Conservation (phyloP, 2,797 vertebrate species). For the Todus mexicanus region DNA sequence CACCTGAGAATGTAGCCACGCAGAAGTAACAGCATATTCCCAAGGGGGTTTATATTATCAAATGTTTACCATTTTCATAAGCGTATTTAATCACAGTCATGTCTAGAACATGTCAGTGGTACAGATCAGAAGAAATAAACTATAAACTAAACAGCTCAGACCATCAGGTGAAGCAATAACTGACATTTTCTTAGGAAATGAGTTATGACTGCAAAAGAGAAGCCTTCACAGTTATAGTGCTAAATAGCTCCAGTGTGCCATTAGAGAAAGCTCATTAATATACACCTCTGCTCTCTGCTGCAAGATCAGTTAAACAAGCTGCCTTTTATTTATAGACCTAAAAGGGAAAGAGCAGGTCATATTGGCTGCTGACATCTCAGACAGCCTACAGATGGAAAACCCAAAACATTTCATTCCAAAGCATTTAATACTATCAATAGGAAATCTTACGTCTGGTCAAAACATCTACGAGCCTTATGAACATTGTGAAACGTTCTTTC, state of each 20-base stretch:
- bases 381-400: slow-evolving; percentile 78
- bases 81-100: slow-evolving; percentile 56
- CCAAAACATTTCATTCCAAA: slow-evolving; percentile 66
- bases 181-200: slow-evolving; percentile 86
- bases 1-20: slow-evolving; percentile 40
- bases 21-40: slow-evolving; percentile 31
- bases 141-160: slow-evolving; percentile 64
- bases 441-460: slow-evolving; percentile 69
- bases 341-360: slow-evolving; percentile 68
- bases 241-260: slow-evolving; percentile 84
- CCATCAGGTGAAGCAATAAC: slow-evolving; percentile 63
- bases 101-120: slow-evolving; percentile 76
- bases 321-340: slow-evolving; percentile 75
- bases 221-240: slow-evolving; percentile 65
- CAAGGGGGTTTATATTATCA: slow-evolving; percentile 50
- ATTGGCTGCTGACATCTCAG: slow-evolving; percentile 76
- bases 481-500: slow-evolving; percentile 56
- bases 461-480: slow-evolving; percentile 48
- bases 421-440: slow-evolving; percentile 63
- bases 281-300: slow-evolving; percentile 68
- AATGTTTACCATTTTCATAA: slow-evolving; percentile 49
- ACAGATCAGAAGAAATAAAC: slow-evolving; percentile 81
- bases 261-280: slow-evolving; percentile 82
- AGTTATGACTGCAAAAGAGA: slow-evolving; percentile 84
- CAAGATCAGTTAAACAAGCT: slow-evolving; percentile 79